Evolutionary conservation across 2,113 vertebrate genomes (phyloP).

Genomic region (Atractosteus spatula): DNA sequence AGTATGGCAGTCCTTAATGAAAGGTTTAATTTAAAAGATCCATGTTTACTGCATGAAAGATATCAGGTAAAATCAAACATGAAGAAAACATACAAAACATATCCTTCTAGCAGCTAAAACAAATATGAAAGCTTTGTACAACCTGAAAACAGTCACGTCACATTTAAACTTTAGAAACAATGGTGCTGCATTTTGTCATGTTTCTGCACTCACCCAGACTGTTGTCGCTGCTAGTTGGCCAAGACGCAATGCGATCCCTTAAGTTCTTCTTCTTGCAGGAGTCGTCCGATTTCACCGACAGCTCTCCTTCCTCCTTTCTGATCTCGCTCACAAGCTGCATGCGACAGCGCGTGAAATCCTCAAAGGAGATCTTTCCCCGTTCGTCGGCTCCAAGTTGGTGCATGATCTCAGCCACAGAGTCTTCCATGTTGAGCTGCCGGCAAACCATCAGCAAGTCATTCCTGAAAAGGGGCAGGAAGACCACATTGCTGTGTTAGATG

Average conservation of each 20-base stretch:
- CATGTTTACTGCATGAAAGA: no score
- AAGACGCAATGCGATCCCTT: conserved; percentile 61
- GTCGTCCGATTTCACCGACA: conserved; percentile 61
- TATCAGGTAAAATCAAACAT: no score
- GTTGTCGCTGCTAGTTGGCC: conserved; percentile 75
- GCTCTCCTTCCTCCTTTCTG: conserved; percentile 73
- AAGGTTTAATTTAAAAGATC: no score
- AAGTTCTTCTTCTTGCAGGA: conserved; percentile 57
- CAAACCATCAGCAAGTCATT: conserved; percentile 82
- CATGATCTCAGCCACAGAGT: conserved; percentile 78
- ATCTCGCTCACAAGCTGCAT: conserved; percentile 77
- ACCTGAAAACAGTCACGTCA: no score
- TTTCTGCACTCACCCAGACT: conserved; percentile 59
- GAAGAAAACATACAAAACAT: no score
- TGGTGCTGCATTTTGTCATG: neutral
- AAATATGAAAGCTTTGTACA: no score
- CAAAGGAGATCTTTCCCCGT: conserved; percentile 77
- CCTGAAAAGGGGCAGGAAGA: conserved; percentile 44
- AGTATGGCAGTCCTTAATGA: no score
- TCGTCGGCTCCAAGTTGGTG: conserved; percentile 73
- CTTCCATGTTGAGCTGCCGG: conserved; percentile 77
- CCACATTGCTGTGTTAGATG: no score
- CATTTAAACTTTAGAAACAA: no score
- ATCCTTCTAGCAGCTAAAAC: no score
- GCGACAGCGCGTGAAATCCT: conserved; percentile 73